These are phyloP conservation scores for Bellardia bayeri DNA, from an alignment of 2,888 invertebrate genomes.

Conservation along the genomic window DNA sequence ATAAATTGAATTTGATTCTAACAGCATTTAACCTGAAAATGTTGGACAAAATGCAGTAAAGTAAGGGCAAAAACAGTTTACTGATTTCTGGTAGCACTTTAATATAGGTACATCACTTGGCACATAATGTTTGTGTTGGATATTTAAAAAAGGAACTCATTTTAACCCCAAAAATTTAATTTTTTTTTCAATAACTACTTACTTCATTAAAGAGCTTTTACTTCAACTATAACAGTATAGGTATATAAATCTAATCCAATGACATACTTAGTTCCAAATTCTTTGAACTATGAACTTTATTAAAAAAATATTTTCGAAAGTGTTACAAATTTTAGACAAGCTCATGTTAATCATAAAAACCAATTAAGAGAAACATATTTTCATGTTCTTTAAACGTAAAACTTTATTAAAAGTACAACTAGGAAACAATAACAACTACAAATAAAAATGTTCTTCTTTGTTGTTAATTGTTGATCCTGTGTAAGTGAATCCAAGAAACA, in stretches of 20 bases:
- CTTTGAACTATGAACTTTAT: not conserved
- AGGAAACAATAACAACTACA: not conserved
- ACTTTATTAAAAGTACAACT: not conserved
- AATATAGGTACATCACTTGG: too few relatives aligned
- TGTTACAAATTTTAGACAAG: not conserved
- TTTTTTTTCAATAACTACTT: too few relatives aligned
- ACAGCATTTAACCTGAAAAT: too few relatives aligned
- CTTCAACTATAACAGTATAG: not conserved
- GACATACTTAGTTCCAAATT: not conserved
- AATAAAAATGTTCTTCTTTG: conserved; percentile 4
- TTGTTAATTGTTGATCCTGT: not conserved
- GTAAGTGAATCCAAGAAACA: not conserved
- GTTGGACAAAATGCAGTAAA: too few relatives aligned
- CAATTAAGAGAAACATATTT: conserved; percentile 49
- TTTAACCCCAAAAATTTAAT: too few relatives aligned
- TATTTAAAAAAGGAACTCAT: too few relatives aligned
- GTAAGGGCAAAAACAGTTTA: too few relatives aligned
- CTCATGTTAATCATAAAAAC: conserved; percentile 49
- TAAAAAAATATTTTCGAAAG: not conserved
- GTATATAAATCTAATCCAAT: not conserved
- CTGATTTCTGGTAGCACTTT: too few relatives aligned
- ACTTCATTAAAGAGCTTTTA: not conserved
- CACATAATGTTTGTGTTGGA: too few relatives aligned
- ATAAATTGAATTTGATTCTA: too few relatives aligned
- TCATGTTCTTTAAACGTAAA: not conserved